phyloP scores from a whole-genome alignment of 2,888 invertebrate species.

The Zygothrica quintamaculata region DNA sequence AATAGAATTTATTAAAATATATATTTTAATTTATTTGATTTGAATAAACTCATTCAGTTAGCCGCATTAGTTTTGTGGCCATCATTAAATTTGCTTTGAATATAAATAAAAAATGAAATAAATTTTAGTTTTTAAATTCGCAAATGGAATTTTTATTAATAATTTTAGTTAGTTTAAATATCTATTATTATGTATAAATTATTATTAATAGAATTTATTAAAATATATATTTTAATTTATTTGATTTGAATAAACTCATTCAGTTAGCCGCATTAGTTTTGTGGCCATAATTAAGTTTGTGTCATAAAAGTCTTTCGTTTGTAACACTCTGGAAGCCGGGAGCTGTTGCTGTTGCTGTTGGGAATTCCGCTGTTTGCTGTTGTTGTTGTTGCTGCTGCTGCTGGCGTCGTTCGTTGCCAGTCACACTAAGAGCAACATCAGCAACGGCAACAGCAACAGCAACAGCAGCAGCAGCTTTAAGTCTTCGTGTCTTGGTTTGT shows the following conservation, averaged over 20 bases:
- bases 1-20: too few species aligned
- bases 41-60: slow-evolving; percentile 15
- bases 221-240: too few species aligned
- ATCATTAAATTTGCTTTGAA: too few species aligned
- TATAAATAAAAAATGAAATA: too few species aligned
- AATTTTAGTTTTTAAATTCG: too few species aligned
- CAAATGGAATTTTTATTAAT: too few species aligned
- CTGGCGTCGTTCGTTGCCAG: slow-evolving; percentile 54
- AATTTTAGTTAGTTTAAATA: too few species aligned
- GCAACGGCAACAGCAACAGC: slow-evolving; percentile 10
- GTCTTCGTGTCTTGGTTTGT: slow-evolving; percentile 24
- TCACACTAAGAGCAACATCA: slow-evolving; percentile 39
- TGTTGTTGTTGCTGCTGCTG: slow-evolving; percentile 33
- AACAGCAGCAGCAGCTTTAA: slow-evolving; percentile 11
- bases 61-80: slow-evolving; percentile 22
- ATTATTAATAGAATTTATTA: too few species aligned
- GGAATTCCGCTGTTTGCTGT: slow-evolving; percentile 48
- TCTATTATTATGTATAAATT: too few species aligned
- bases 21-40: background rate
- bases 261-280: slow-evolving; percentile 28
- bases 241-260: background rate
- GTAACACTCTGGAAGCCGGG: slow-evolving; percentile 24
- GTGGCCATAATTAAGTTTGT: slow-evolving; percentile 37
- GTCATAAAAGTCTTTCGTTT: slow-evolving; percentile 52
- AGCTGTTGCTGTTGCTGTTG: slow-evolving; percentile 36